Evolutionary conservation across 2,113 vertebrate species (phyloP), one percentile per base, ranked within the genome.

Genomic region (Psephotus haematonotus): DNA sequence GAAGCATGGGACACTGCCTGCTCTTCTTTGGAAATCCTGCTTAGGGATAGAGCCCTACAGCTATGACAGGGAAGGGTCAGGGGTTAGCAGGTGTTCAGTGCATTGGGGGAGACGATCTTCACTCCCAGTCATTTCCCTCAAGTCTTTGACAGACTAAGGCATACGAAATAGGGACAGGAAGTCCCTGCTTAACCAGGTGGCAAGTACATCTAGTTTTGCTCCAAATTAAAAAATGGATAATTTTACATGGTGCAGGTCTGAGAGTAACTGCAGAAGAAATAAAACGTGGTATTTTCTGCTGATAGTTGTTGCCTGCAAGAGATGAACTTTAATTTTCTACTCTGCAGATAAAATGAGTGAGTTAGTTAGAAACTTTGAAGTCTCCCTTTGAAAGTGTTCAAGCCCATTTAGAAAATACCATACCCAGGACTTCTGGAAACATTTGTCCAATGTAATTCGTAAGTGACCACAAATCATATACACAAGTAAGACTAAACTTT

Each of bases 401-500:
- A 78, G 39, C 9, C 27, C 35, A 29, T 77, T 84, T 53, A 68
- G 65, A 88, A 95, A 86, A 81, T 43, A 44, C 8, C 47, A n/a
- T 64, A 50, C 7, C 6, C 50, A 31, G 14, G 37, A 82, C 39
- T 91, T 92, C 0, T 57, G 72, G 41, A 82, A 95, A 76, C 79
- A 75, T 53, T 95, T 92, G 25, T 47, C 67, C 57, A 79, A 8
- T 43, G 57, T 65, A 87, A 84, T 57, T 86, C 4, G 0, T 68
- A 86, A 90, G 35, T 80, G 53, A 82, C 20, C 29, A 68, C 59
- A 74, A 80, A 82, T 90, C 10, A 77, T 23, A 85, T 3, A 37
- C 0, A 1, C 19, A 94, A 67, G 25, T 91, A 91, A 82, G 52
- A 69, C 49, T 86, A 84, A 94, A 86, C 77, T 92, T 94, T 44